These are phyloP conservation scores for Andrena trimmerana DNA, from an alignment of 2,888 invertebrate species.

Conservation along the genomic window DNA sequence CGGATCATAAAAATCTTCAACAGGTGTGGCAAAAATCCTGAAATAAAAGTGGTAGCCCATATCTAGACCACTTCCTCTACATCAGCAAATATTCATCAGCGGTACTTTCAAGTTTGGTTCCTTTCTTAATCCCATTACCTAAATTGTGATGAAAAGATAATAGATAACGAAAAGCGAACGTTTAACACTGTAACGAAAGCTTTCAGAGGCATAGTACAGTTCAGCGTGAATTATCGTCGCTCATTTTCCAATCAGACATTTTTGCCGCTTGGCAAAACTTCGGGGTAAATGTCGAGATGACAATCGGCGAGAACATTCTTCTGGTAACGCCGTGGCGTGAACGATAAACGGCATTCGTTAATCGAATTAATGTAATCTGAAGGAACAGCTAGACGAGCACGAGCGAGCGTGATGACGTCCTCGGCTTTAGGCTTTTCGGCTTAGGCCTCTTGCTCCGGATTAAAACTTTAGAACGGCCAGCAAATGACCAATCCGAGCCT, in stretches of 20 bases:
- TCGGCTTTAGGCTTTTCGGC: constrained; percentile 80
- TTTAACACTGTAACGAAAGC: too few species aligned
- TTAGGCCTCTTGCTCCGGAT: constrained; percentile 76
- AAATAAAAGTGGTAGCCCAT: too few species aligned
- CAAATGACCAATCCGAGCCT: constrained; percentile 62
- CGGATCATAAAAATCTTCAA: too few species aligned
- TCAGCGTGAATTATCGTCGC: neutral
- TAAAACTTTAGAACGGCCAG: constrained; percentile 74
- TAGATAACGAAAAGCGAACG: too few species aligned
- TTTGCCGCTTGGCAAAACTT: neutral
- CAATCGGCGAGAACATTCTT: constrained; percentile 18
- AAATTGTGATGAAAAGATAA: too few species aligned
- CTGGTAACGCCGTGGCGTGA: constrained; percentile 24
- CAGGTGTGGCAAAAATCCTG: too few species aligned
- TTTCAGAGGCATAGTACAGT: neutral
- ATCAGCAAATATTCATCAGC: too few species aligned
- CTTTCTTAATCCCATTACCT: too few species aligned
- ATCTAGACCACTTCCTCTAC: too few species aligned
- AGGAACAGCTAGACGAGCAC: constrained; percentile 76
- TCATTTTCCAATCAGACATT: neutral
- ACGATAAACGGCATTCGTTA: constrained; percentile 79
- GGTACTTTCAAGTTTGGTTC: too few species aligned
- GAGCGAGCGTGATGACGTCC: constrained; percentile 82
- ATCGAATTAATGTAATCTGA: constrained; percentile 84
- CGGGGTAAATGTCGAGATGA: constrained; percentile 15